These are phyloP conservation scores for Malacosoma neustria DNA, from an alignment of 2,888 invertebrate genomes.

Conservation along the genomic window DNA sequence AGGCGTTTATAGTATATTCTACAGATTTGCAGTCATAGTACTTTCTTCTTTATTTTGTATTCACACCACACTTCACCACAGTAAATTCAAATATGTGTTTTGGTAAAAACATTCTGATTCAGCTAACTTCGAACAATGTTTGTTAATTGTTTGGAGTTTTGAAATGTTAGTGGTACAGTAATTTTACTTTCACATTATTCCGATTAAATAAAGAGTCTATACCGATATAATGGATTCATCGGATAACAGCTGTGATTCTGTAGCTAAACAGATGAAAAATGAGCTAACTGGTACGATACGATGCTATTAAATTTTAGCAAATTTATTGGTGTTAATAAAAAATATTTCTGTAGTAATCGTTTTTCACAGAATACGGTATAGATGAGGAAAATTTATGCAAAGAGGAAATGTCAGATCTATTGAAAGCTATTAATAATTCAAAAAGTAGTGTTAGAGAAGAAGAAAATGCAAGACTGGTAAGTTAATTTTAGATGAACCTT, in stretches of 20 bases:
- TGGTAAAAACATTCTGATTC: too few relatives aligned
- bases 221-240: constrained; percentile 36
- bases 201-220: too few relatives aligned
- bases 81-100: too few relatives aligned
- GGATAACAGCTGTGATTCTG: constrained; percentile 61
- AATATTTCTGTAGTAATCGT: background rate
- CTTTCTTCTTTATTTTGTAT: too few relatives aligned
- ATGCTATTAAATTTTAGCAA: constrained; percentile 12
- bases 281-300: constrained; percentile 59
- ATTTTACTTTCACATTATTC: too few relatives aligned
- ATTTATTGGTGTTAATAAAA: background rate
- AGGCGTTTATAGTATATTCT: too few relatives aligned
- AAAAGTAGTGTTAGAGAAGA: constrained; percentile 51
- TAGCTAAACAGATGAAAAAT: constrained; percentile 49
- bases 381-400: constrained; percentile 60
- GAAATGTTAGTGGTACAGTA: too few relatives aligned
- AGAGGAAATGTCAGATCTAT: constrained; percentile 62
- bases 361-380: constrained; percentile 50
- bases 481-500: too few relatives aligned
- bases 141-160: too few relatives aligned
- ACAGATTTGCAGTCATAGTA: too few relatives aligned
- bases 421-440: constrained; percentile 59
- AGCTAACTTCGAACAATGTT: too few relatives aligned
- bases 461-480: constrained; percentile 25
- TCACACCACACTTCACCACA: too few relatives aligned